A percentile compares a stretch with the other conserved stretches of the same genome.
These are phyloP conservation scores for Plectropomus leopardus DNA, from an alignment of 2,113 vertebrate genomes.

Conservation along the genomic window DNA sequence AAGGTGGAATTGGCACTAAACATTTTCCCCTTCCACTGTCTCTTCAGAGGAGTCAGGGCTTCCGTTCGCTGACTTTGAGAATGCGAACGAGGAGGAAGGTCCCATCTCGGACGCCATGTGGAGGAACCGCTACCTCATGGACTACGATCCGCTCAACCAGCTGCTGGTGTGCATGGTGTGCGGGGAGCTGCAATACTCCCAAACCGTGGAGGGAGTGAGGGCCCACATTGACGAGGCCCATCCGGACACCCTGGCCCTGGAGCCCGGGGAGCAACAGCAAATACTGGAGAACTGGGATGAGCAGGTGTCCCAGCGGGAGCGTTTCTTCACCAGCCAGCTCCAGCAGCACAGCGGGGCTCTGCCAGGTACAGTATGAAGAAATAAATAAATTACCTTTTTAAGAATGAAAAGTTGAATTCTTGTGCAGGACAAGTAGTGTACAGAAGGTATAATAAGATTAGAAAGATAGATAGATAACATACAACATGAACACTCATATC, in stretches of 20 bases:
- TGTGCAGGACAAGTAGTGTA: neutral
- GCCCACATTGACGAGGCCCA: slow-evolving; percentile 89
- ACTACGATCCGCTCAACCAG: slow-evolving; percentile 86
- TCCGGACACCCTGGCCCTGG: slow-evolving; percentile 86
- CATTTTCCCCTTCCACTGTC: neutral
- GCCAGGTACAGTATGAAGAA: slow-evolving; percentile 60
- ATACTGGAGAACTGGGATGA: slow-evolving; percentile 91
- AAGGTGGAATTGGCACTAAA: rapidly evolving
- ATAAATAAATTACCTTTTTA: neutral
- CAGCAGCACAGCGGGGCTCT: slow-evolving; percentile 73
- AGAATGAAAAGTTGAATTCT: neutral
- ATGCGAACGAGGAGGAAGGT: slow-evolving; percentile 36
- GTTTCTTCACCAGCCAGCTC: slow-evolving; percentile 83
- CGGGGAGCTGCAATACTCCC: slow-evolving; percentile 86
- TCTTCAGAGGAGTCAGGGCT: slow-evolving; percentile 64
- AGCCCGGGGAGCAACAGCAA: slow-evolving; percentile 78
- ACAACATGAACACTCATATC: too few species aligned
- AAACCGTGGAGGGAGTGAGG: slow-evolving; percentile 82
- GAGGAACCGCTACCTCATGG: slow-evolving; percentile 88
- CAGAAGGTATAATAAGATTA: too few species aligned
- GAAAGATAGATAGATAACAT: too few species aligned
- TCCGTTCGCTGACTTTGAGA: slow-evolving; percentile 51
- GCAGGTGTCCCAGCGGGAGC: slow-evolving; percentile 85
- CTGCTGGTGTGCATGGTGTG: slow-evolving; percentile 92
- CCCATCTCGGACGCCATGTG: slow-evolving; percentile 70